Base-by-base conservation (phyloP, 2,113 vertebrate species). In the Tyrannus savana region DNA sequence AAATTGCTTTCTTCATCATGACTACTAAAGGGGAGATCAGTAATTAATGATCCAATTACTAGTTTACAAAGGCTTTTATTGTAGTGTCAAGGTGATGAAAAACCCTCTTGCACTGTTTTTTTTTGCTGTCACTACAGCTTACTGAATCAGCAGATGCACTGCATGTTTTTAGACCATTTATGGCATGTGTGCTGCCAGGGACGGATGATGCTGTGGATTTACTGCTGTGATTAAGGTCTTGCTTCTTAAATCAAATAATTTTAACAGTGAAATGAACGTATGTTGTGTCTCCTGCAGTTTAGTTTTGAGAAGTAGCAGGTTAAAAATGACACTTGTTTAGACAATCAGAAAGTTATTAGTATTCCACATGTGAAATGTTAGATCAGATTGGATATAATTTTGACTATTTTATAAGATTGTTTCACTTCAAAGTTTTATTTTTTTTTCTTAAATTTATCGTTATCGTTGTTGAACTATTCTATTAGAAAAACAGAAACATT, bases 21-120 rank as follows among this genome's bases (percentile, higher is more conserved):
- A 96, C 94, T 98, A 97, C 97, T 98, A 97, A 98, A 98, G 96
- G 95, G 64, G 96, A 97, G 95, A 97, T 98, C 98, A 98, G 97
- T 98, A 99, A 98, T 98, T 98, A 98, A 98, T 98, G 98, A 98
- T 97, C 97, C 98, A 98, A 98, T 99, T 98, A 98, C 98, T 98
- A 97, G 97, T 98, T 98, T 98, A 98, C 98, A 98, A 97, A 97
- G 97, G 90, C 98, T 98, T 99, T 98, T 98, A 98, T 98, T 98
- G 98, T 97, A 95, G 96, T 98, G 98, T 98, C 98, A 98, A 97
- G 98, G 97, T 98, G 98, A 99, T 98, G 97, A 98, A 98, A 97
- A 97, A 93, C 94, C 95, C 91, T 96, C 95, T 89, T 66, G 42
- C 89, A 77, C 93, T 97, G 90, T 82, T 95, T 94, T 96, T 96